Evolutionary conservation across 2,888 invertebrate genomes (phyloP).

Genomic region (Volucella inflata): DNA sequence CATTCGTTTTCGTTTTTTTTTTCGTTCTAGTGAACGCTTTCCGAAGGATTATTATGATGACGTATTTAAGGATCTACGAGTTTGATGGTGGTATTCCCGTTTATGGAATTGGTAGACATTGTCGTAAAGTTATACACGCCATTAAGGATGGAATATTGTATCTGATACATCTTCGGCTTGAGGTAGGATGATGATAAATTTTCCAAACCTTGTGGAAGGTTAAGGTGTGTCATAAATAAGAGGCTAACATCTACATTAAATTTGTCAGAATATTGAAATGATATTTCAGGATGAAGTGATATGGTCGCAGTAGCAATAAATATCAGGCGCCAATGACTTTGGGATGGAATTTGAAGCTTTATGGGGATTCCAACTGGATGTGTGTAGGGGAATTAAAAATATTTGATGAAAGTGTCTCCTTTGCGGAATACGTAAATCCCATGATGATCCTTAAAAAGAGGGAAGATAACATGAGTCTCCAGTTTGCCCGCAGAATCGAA

Average conservation of each 20-base stretch:
- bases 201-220: not conserved
- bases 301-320: slow-evolving; percentile 1
- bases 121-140: not conserved
- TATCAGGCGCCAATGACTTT: not conserved
- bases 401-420: no score
- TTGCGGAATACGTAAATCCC: no score
- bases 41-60: slow-evolving; percentile 20
- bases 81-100: not conserved
- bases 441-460: no score
- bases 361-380: no score
- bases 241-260: slow-evolving; percentile 23
- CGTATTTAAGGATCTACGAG: slow-evolving; percentile 7
- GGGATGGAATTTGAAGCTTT: no score
- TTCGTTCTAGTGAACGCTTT: slow-evolving; percentile 1
- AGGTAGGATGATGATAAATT: slow-evolving; percentile 21
- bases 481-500: no score
- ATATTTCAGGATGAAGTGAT: slow-evolving; percentile 10
- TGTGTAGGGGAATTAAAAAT: no score
- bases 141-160: slow-evolving; percentile 38
- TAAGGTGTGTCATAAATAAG: slow-evolving; percentile 20
- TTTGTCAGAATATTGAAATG: slow-evolving; percentile 8
- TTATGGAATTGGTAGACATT: not conserved
- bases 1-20: no score
- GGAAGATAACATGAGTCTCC: no score
- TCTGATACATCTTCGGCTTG: slow-evolving; percentile 28